Conservation (phyloP, 2,888 invertebrate genomes). For the Metellina segmentata region DNA sequence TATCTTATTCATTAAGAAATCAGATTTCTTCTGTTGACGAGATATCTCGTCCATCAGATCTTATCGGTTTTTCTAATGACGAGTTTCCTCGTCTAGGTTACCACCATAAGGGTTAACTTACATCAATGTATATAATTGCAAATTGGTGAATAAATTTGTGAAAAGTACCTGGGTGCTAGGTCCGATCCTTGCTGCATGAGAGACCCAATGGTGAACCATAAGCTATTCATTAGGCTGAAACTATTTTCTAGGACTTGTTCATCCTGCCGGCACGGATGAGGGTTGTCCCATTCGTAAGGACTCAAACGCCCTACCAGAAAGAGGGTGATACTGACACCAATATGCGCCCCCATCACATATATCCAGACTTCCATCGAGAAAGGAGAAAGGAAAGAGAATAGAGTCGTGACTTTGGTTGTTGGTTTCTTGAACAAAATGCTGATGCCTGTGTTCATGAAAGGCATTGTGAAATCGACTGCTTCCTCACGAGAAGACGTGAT, state of each 20-base stretch:
- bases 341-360: slow-evolving; percentile 90
- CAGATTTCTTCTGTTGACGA: too few species aligned
- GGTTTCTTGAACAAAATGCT: slow-evolving; percentile 94
- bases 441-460: slow-evolving; percentile 86
- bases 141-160: not conserved
- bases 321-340: slow-evolving; percentile 89
- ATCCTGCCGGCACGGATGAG: slow-evolving; percentile 87
- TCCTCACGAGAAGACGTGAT: slow-evolving; percentile 83
- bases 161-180: slow-evolving; percentile 92
- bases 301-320: slow-evolving; percentile 82
- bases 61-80: too few species aligned
- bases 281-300: slow-evolving; percentile 85
- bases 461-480: slow-evolving; percentile 83
- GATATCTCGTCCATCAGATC: too few species aligned
- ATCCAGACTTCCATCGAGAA: slow-evolving; percentile 93
- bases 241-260: slow-evolving; percentile 90
- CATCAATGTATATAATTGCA: too few species aligned
- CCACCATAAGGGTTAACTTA: too few species aligned
- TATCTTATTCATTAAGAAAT: too few species aligned
- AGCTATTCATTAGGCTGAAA: slow-evolving; percentile 95
- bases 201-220: slow-evolving; percentile 98
- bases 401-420: slow-evolving; percentile 89
- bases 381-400: slow-evolving; percentile 96
- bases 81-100: too few species aligned
- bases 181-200: slow-evolving; percentile 98